Evolutionary conservation across 1,140 invertebrate species (phyloP).

Genomic region (Bombus vancouverensis): DNA sequence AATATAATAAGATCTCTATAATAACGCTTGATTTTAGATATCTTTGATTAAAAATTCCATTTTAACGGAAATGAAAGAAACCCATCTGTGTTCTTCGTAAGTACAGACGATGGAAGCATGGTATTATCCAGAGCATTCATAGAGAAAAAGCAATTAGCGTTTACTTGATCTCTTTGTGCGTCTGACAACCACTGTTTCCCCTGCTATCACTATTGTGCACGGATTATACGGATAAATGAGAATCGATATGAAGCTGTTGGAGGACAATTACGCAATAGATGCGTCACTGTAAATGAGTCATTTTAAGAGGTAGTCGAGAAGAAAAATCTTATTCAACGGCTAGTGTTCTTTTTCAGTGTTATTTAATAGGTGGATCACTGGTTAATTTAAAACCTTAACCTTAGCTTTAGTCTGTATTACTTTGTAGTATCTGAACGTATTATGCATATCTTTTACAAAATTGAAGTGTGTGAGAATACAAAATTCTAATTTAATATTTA

Average conservation of each 20-base stretch:
- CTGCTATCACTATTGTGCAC: background rate
- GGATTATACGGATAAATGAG: constrained; percentile 22
- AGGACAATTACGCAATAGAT: background rate
- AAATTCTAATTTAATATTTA: too few relatives aligned
- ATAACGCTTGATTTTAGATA: background rate
- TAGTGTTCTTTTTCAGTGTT: too few relatives aligned
- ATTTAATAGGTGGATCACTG: too few relatives aligned
- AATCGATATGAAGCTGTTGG: constrained; percentile 16
- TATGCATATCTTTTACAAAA: too few relatives aligned
- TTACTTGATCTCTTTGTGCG: constrained; percentile 40
- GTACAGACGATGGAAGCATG: background rate
- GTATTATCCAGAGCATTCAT: background rate
- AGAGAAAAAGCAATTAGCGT: constrained; percentile 43
- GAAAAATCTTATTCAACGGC: background rate
- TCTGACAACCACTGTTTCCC: constrained; percentile 49
- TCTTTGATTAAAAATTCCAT: constrained; percentile 23
- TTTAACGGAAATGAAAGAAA: background rate
- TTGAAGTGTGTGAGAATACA: too few relatives aligned
- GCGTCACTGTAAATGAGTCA: background rate
- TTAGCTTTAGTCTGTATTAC: background rate
- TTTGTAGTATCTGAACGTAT: too few relatives aligned
- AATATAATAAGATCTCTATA: constrained; percentile 1
- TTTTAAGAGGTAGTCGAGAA: background rate
- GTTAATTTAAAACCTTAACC: background rate
- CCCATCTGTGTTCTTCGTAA: background rate